Base-by-base conservation (phyloP, 2,888 invertebrate species). In the Lacanobia oleracea region DNA sequence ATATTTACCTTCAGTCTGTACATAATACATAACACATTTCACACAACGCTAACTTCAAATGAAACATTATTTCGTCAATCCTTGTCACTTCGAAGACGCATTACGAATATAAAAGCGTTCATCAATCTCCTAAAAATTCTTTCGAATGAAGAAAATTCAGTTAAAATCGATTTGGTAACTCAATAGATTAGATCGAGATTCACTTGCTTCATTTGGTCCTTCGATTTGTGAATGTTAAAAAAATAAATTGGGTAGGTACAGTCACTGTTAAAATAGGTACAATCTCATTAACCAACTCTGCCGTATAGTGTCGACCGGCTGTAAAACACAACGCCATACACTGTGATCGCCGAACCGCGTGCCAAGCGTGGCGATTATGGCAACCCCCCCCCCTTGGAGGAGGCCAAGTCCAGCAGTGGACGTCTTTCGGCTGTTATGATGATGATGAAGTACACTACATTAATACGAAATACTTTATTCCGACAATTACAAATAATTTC, bases 151-250 rank as follows among this genome's bases (percentile, higher is more conserved):
- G 61, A 67, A 75, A 83, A 83, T 75, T 74, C 75, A 53, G 65
- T 75, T 79, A 81, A 79, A 75, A 82, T 70, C 70, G 80, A 79
- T 75, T 66, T 75, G 50, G 59, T 62, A 75, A 66, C 67, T 75
- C 56, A 45, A 64, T 56, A 54, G 82, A 80, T 82, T 74, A 82
- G 67, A 67, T 82, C 53, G 9, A 56, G 66, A 79, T 63, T 65
- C 21, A 60, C 21, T 79, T 53, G 70, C 48, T 79, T 69, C 83
- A 63, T 79, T 82, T 68, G 7, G n/a, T 43, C 51, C n/a, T 63
- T 68, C 75, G 54, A 79, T 68, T 79, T 54, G 66, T 33, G 60
- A 64, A 78, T 60, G 51, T 82, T 9, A 64, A 82, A 78, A 68
- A 78, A 67, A 23, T 72, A 40, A 79, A 79, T 69, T 73, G 83